Conservation (phyloP, 2,888 invertebrate genomes). For the Buathra laborator region DNA sequence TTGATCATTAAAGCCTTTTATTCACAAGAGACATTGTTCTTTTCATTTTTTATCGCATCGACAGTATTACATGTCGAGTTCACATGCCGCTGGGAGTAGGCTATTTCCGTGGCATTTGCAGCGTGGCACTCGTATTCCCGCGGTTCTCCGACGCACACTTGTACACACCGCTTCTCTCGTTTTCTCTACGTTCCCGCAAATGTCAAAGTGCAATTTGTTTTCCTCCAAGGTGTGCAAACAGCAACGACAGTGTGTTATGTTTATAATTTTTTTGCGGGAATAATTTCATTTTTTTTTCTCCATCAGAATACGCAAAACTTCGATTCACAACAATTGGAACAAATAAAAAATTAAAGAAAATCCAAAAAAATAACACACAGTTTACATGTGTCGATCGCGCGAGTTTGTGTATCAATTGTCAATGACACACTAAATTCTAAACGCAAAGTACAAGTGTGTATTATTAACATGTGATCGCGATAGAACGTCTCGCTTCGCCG, state of each 20-base stretch:
- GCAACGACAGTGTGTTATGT: neutral
- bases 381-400: neutral
- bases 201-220: conserved; percentile 13
- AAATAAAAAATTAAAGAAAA: neutral
- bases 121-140: neutral
- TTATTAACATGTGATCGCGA: conserved; percentile 20
- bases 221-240: neutral
- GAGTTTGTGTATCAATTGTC: neutral
- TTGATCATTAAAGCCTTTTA: too few relatives aligned
- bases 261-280: neutral
- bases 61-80: neutral
- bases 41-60: too few relatives aligned
- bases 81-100: neutral
- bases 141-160: neutral
- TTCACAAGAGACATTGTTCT: too few relatives aligned
- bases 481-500: neutral
- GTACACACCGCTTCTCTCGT: neutral
- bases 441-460: neutral
- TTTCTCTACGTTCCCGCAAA: neutral
- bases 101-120: neutral
- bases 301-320: neutral
- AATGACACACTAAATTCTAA: neutral
- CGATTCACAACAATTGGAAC: neutral
- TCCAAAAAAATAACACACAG: neutral
- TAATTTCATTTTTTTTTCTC: neutral